These are phyloP conservation scores for Perizoma flavofasciatum DNA, from an alignment of 2,888 invertebrate genomes.

Conservation along the genomic window DNA sequence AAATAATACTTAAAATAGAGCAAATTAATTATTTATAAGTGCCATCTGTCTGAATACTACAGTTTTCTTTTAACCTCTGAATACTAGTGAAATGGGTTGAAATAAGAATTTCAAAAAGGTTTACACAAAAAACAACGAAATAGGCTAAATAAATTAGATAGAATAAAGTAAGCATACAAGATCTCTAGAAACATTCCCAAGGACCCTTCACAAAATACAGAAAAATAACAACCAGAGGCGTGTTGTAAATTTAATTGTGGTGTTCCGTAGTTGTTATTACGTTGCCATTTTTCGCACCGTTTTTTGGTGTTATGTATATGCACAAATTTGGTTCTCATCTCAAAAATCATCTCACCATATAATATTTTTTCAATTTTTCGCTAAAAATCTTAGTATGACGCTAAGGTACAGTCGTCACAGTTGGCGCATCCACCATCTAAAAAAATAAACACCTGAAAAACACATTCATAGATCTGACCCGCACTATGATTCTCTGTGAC, in stretches of 20 bases:
- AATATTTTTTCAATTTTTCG: no score
- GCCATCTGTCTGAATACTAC: not conserved
- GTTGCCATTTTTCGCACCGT: not conserved
- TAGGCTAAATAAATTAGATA: conserved; percentile 2
- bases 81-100: not conserved
- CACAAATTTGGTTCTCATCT: no score
- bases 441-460: no score
- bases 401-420: no score
- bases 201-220: conserved; percentile 1
- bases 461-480: no score
- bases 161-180: not conserved
- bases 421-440: no score
- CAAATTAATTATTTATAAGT: not conserved
- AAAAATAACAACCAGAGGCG: not conserved
- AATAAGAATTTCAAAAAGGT: not conserved
- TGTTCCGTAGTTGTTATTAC: not conserved
- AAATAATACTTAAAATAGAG: not conserved
- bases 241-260: not conserved
- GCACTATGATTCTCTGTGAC: no score
- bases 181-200: conserved; percentile 2
- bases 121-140: not conserved
- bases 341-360: no score
- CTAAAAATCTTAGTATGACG: no score
- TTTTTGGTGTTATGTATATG: no score
- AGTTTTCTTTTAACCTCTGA: not conserved